These are phyloP conservation scores for Apotomis turbidana DNA, from an alignment of 2,888 invertebrate genomes.

Conservation along the genomic window DNA sequence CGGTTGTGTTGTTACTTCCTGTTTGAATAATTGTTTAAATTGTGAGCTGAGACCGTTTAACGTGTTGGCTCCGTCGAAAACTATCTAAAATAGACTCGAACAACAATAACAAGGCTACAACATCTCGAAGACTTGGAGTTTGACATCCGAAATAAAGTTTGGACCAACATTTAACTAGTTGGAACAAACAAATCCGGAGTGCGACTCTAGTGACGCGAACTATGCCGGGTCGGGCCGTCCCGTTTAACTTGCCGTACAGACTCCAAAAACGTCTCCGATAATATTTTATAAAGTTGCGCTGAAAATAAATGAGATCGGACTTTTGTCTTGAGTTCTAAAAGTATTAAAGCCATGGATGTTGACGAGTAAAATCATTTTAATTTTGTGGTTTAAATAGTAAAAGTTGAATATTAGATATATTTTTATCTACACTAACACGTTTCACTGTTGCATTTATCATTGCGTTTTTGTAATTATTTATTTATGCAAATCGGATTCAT, in stretches of 20 bases:
- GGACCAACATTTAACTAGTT: slow-evolving; percentile 80
- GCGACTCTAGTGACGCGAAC: slow-evolving; percentile 67
- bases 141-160: slow-evolving; percentile 74
- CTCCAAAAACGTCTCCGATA: slow-evolving; percentile 58
- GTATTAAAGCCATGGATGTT: not conserved
- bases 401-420: too few species aligned
- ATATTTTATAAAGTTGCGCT: slow-evolving; percentile 57
- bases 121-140: slow-evolving; percentile 63
- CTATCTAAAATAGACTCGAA: slow-evolving; percentile 55
- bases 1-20: not conserved
- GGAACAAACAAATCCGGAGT: slow-evolving; percentile 74
- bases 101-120: slow-evolving; percentile 70
- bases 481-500: too few species aligned
- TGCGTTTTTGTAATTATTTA: too few species aligned
- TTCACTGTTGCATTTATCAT: too few species aligned
- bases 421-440: too few species aligned
- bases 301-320: slow-evolving; percentile 41
- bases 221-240: slow-evolving; percentile 56
- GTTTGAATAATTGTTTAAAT: not conserved
- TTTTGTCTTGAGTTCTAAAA: slow-evolving; percentile 20
- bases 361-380: too few species aligned
- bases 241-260: slow-evolving; percentile 57
- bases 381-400: too few species aligned
- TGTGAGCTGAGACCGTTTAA: slow-evolving; percentile 15
- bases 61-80: slow-evolving; percentile 14